Evolutionary conservation across 2,797 vertebrate species (phyloP), one percentile per base, ranked within the genome.

Genomic region (Valencia hispanica): DNA sequence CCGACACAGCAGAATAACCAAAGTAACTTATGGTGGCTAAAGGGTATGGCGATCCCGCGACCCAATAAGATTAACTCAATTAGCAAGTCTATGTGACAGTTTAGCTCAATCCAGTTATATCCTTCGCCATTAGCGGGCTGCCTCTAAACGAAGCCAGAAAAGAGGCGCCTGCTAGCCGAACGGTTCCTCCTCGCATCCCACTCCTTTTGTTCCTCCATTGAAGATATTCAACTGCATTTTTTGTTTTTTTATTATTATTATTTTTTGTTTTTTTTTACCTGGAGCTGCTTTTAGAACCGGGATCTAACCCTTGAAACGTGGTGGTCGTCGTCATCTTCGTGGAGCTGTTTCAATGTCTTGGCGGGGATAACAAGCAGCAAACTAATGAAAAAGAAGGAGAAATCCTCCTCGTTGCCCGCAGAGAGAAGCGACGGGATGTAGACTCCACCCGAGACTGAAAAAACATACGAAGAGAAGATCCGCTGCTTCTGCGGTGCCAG

Each of bases 251-350:
- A 48, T 48, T 43, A 2, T 18, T 48, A 48, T 55, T 55, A 5
- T 50, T 22, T 20, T 50, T 50, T 50, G 1, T 20, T 50, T n/a
- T 8, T 32, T 53, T 88, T 95, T 94, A 96, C 95, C 95, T 96
- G 88, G 95, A 96, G 70, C 95, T 96, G 90, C 89, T 96, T 86
- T 96, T 96, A 70, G 94, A 81, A 27, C 92, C 87, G 1, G 95
- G 94, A 4, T 96, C 95, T 93, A 96, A 92, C 84, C 95, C 95
- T 88, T 94, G 89, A 66, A 86, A 96, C 69, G 91, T 96, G 79
- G 95, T 96, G 7, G 95, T 96, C 86, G 95, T 96, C 80, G 95
- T 96, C 95, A 96, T 96, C 79, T 93, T 89, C 76, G 65, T 11
- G 39, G 77, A 72, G 77, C 65, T 81, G 75, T 68, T 80, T 89